A percentile compares a stretch with the other conserved stretches of the same genome.
Evolutionary conservation across 2,888 invertebrate genomes (phyloP).

Genomic region (Macrosiphum euphorbiae): DNA sequence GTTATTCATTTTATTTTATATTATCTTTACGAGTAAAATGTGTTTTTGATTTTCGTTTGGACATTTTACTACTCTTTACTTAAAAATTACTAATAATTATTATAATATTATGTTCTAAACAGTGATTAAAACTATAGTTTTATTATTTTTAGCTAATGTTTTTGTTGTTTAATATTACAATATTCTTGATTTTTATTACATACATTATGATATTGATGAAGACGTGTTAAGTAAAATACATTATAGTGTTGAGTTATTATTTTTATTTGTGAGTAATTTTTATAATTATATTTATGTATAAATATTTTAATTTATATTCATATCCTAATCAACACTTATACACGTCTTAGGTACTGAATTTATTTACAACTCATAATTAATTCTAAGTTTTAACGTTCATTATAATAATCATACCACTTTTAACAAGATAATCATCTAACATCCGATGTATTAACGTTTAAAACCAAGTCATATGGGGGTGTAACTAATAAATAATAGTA

Average conservation of each 20-base stretch:
- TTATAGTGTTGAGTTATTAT: not conserved
- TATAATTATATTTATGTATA: not conserved
- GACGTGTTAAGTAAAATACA: not conserved
- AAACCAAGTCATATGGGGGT: not conserved
- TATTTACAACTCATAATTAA: conserved; percentile 4
- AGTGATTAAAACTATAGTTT: not conserved
- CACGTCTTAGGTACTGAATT: not conserved
- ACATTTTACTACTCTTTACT: not conserved
- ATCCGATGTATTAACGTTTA: not conserved
- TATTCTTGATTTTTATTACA: not conserved
- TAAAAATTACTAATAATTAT: not conserved
- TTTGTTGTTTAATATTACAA: not conserved
- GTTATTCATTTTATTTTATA: not conserved
- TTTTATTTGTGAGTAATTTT: not conserved
- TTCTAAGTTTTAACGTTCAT: not conserved
- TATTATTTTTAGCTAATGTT: not conserved
- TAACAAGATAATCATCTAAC: not conserved
- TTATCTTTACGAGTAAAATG: not conserved
- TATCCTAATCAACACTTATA: not conserved
- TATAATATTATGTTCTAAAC: not conserved
- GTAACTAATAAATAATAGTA: conserved; percentile 12
- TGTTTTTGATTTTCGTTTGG: conserved; percentile 12
- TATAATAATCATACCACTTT: not conserved
- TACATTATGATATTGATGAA: not conserved
- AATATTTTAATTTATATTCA: not conserved